Conservation (phyloP, 2,888 invertebrate genomes). For the Blastobasis lacticolella region DNA sequence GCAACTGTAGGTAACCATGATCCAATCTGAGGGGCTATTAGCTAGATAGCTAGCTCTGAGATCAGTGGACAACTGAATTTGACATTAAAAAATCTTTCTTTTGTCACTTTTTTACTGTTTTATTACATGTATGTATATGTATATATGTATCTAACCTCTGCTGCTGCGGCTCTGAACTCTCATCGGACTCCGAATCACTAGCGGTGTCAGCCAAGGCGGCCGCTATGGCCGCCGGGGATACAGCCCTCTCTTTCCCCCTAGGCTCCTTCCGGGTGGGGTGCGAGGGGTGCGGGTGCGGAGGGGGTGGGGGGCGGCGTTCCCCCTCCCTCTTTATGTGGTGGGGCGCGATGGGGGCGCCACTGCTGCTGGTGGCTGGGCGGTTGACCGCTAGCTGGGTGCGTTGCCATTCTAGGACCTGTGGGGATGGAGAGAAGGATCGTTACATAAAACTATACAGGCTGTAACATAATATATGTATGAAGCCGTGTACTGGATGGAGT, state of each 20-base stretch:
- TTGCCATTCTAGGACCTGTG: slow-evolving; percentile 68
- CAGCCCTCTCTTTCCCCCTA: slow-evolving; percentile 18
- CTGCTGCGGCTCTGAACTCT: slow-evolving; percentile 37
- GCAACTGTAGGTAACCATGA: too few species aligned
- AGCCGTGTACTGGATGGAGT: too few species aligned
- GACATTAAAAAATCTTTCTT: too few species aligned
- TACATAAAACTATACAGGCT: too few species aligned
- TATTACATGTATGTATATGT: too few species aligned
- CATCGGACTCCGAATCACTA: slow-evolving; percentile 38
- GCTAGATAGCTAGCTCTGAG: too few species aligned
- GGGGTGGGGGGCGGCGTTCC: slow-evolving; percentile 25
- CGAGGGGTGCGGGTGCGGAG: slow-evolving; percentile 53
- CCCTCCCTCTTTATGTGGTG: slow-evolving; percentile 42
- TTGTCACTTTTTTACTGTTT: too few species aligned
- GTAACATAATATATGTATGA: too few species aligned
- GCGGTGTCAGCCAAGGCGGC: slow-evolving; percentile 45
- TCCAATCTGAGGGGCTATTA: too few species aligned
- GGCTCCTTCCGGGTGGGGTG: slow-evolving; percentile 3
- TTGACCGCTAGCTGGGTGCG: slow-evolving; percentile 60
- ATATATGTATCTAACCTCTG: slow-evolving; percentile 25
- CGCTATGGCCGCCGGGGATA: slow-evolving; percentile 53
- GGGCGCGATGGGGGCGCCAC: slow-evolving; percentile 72
- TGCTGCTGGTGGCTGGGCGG: slow-evolving; percentile 37
- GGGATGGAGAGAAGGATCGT: too few species aligned
- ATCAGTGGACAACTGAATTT: too few species aligned